These are phyloP conservation scores for Anhinga anhinga DNA, from an alignment of 2,113 vertebrate genomes.

Conservation along the genomic window DNA sequence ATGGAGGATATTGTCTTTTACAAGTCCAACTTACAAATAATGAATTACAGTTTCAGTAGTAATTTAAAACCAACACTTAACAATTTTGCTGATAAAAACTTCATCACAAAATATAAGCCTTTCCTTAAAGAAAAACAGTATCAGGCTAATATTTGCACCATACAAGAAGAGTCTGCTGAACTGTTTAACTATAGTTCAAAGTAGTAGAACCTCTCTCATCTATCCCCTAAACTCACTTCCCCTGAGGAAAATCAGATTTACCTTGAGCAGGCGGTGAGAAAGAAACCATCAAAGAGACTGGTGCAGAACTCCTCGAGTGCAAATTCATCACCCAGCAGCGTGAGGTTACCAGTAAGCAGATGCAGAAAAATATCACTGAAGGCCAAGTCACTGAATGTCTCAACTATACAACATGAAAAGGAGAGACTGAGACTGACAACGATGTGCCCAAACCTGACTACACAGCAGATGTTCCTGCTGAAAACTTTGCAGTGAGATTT, in stretches of 20 bases:
- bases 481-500: not conserved
- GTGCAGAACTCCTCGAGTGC: conserved; percentile 90
- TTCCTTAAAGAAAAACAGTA: not conserved
- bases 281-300: conserved; percentile 90
- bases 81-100: not conserved
- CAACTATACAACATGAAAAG: conserved; percentile 71
- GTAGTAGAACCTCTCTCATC: not conserved
- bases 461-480: not conserved
- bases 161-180: not conserved
- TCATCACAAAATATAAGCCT: not conserved
- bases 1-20: not conserved
- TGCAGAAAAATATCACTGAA: conserved; percentile 97
- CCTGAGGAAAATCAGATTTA: conserved; percentile 36
- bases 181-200: not conserved
- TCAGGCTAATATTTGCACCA: not conserved
- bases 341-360: conserved; percentile 90
- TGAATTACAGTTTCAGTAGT: not conserved
- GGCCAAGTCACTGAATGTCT: conserved; percentile 91
- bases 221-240: not conserved
- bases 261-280: conserved; percentile 90
- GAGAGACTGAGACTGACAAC: not conserved
- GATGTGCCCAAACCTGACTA: not conserved
- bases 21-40: not conserved
- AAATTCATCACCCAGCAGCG: conserved; percentile 91
- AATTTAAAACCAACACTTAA: not conserved